Conservation (phyloP, 2,113 vertebrate species). For the Hydrochoerus hydrochaeris region DNA sequence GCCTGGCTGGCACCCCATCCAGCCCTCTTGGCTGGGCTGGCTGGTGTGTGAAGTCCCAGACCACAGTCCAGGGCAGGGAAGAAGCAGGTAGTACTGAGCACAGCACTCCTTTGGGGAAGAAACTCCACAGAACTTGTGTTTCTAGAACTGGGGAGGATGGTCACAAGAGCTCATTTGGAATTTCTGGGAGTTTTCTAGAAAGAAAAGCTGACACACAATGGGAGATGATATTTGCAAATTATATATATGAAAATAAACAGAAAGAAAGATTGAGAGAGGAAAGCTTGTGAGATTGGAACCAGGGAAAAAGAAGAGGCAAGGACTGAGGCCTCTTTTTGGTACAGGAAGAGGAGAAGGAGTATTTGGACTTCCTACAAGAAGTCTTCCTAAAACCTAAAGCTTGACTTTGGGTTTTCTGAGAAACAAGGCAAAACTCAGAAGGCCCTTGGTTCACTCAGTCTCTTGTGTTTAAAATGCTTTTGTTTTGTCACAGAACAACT, state of each 20-base stretch:
- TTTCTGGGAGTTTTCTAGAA: slow-evolving; percentile 28
- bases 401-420: slow-evolving; percentile 6
- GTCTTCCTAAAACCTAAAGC: not conserved
- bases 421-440: not conserved
- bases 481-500: not conserved
- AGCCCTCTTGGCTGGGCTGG: not conserved
- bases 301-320: not conserved
- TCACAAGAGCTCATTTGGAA: not conserved
- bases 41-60: not conserved
- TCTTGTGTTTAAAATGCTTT: not conserved
- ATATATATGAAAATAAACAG: not conserved
- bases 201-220: not conserved
- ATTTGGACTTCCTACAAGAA: not conserved
- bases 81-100: not conserved
- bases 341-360: not conserved
- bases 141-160: not conserved
- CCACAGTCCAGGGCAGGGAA: not conserved
- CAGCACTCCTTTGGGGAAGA: not conserved
- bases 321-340: not conserved
- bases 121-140: not conserved
- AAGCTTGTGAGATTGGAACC: not conserved
- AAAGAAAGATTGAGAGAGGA: slow-evolving; percentile 2
- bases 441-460: not conserved
- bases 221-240: not conserved
- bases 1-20: not conserved